Evolutionary conservation across 2,888 invertebrate genomes (phyloP).

Genomic region (Zaprionus bogoriensis): DNA sequence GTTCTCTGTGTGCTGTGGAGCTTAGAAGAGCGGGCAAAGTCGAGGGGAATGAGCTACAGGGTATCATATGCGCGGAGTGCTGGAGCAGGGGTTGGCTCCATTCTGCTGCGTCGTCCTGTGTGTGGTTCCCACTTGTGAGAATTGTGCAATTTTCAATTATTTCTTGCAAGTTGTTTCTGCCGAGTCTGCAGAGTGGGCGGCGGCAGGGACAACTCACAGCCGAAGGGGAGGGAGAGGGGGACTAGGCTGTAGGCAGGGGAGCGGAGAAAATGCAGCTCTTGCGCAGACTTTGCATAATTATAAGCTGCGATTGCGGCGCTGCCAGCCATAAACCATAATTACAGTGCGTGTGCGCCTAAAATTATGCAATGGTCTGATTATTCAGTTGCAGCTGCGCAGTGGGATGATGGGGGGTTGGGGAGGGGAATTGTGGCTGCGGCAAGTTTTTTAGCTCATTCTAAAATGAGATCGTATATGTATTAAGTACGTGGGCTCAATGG

Average conservation of each 20-base stretch:
- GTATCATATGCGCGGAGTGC: neutral
- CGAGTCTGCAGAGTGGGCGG: neutral
- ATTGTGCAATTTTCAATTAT: constrained; percentile 82
- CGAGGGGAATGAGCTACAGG: neutral
- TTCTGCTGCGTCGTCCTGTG: too few relatives aligned
- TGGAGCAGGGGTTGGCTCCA: too few relatives aligned
- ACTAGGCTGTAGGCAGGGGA: neutral
- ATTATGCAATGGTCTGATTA: constrained; percentile 75
- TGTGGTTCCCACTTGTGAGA: constrained; percentile 78
- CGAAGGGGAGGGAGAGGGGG: neutral
- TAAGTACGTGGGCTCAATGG: too few relatives aligned
- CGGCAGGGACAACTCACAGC: neutral
- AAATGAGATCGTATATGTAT: too few relatives aligned
- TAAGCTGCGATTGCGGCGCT: constrained; percentile 70
- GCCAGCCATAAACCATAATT: constrained; percentile 68
- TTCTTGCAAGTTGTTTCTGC: constrained; percentile 60
- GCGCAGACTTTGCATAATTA: constrained; percentile 69
- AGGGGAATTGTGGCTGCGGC: neutral
- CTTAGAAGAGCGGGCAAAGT: too few relatives aligned
- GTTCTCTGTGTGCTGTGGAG: too few relatives aligned
- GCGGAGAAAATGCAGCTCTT: too few relatives aligned
- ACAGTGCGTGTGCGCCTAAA: constrained; percentile 57
- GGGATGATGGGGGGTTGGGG: neutral
- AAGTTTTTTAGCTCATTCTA: neutral
- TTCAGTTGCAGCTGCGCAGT: constrained; percentile 26